Evolutionary conservation across 2,888 invertebrate genomes (phyloP).

Genomic region (Sarcophaga caerulescens): DNA sequence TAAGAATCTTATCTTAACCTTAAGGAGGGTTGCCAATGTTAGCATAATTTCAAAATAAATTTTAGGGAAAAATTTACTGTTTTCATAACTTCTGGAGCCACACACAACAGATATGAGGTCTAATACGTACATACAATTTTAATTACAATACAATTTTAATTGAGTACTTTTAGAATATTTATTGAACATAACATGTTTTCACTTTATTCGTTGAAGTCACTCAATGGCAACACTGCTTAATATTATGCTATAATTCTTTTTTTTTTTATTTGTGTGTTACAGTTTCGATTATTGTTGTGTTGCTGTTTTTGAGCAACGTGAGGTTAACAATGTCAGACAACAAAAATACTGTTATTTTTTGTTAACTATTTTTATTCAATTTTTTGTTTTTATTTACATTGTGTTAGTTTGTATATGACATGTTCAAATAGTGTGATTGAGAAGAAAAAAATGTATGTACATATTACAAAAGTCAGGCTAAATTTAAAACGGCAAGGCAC

Average conservation of each 20-base stretch:
- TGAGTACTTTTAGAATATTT: too few relatives aligned
- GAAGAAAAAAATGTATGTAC: constrained; percentile 54
- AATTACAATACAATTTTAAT: too few relatives aligned
- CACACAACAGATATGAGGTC: too few relatives aligned
- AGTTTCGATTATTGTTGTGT: constrained; percentile 41
- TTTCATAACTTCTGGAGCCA: too few relatives aligned
- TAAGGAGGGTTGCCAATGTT: background rate
- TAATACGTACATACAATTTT: too few relatives aligned
- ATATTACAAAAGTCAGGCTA: constrained; percentile 56
- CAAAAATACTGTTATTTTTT: constrained; percentile 44
- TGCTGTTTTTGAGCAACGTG: constrained; percentile 54
- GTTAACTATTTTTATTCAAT: background rate
- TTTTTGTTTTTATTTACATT: background rate
- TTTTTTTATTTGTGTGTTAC: constrained; percentile 51
- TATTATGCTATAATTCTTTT: background rate
- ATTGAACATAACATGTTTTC: background rate
- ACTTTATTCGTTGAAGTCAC: too few relatives aligned
- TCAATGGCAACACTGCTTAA: background rate
- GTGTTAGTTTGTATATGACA: background rate
- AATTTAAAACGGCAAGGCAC: constrained; percentile 53
- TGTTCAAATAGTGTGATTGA: constrained; percentile 44
- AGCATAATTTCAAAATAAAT: too few relatives aligned
- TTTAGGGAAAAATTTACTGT: too few relatives aligned
- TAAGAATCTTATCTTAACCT: background rate
- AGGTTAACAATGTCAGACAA: constrained; percentile 58